Base-by-base conservation (phyloP, 2,797 vertebrate species). In the Nannoperca obscura region DNA sequence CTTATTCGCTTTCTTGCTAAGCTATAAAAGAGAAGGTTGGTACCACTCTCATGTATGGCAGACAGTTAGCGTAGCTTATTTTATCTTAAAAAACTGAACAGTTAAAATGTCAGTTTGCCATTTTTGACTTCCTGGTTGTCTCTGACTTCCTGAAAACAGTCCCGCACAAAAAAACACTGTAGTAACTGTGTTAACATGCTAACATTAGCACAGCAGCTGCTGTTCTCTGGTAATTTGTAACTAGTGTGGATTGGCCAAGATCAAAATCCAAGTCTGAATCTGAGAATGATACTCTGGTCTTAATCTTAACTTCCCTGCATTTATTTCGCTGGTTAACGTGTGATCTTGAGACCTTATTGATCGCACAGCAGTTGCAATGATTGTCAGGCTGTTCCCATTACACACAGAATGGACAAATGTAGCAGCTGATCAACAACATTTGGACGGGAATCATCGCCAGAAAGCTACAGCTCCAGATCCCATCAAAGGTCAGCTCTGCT, bases 401-500 rank as follows among this genome's bases (percentile, higher is more conserved):
- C 24, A 5, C 30, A 2, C 54, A 58, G 49, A 9, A 7, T 24
- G 50, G 42, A 73, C 40, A 62, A 53, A 50, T 11, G 34, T 0
- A 20, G 13, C 61, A 24, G 36, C 46, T 52, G 63, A 69, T 75
- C 61, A 53, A 24, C 62, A 67, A 20, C 67, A 44, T 50, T 81
- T 44, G 46, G 27, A 67, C 50, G 32, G 53, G 55, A 76, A 20
- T 60, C 61, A 2, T 0, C 7, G 50, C 66, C 80, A 46, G 36
- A 36, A 32, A 36, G 47, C 65, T n/a, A 5, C 62, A 7, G 40
- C 34, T 62, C 52, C 14, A n/a, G 57, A 7, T 36, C 52, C 30
- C 4, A 7, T 27, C 61, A 69, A 34, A 47, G 74, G 80, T 85
- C 84, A 76, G 73, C 60, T 38, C 27, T 38, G 80, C 78, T 80